These are phyloP conservation scores for Lithobius niger DNA, from an alignment of 1,140 invertebrate species.

Conservation along the genomic window DNA sequence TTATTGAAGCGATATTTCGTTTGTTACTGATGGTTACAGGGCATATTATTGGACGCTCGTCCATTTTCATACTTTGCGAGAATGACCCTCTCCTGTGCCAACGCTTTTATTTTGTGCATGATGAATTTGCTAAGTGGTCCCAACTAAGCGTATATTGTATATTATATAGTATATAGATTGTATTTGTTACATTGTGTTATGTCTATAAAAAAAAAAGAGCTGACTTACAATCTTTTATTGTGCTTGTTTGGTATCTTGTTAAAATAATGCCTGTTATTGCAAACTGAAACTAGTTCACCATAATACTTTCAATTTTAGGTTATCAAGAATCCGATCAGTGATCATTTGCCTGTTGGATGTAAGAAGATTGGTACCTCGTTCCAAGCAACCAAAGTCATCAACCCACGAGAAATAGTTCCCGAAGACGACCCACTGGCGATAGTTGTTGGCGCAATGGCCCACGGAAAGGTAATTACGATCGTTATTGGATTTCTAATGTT, in stretches of 20 bases:
- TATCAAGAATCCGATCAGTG: slow-evolving; percentile 91
- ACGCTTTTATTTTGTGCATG: too few species aligned
- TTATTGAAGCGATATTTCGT: too few species aligned
- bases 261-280: not conserved
- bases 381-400: slow-evolving; percentile 58
- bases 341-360: slow-evolving; percentile 91
- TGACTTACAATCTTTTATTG: too few species aligned
- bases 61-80: too few species aligned
- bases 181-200: too few species aligned
- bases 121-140: too few species aligned
- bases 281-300: not conserved
- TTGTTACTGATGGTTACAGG: too few species aligned
- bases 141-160: too few species aligned
- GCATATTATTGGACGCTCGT: too few species aligned
- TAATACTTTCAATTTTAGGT: slow-evolving; percentile 37
- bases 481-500: slow-evolving; percentile 6
- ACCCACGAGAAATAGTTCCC: slow-evolving; percentile 67
- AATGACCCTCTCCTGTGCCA: too few species aligned
- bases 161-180: too few species aligned
- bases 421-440: slow-evolving; percentile 73
- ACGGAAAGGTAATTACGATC: slow-evolving; percentile 56
- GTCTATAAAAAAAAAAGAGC: too few species aligned
- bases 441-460: slow-evolving; percentile 92
- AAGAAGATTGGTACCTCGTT: slow-evolving; percentile 84
- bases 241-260: not conserved